Percentiles rank a stretch among this genome's conserved stretches.
phyloP scores from a whole-genome alignment of 2,113 vertebrate species.

The Octodon degus region DNA sequence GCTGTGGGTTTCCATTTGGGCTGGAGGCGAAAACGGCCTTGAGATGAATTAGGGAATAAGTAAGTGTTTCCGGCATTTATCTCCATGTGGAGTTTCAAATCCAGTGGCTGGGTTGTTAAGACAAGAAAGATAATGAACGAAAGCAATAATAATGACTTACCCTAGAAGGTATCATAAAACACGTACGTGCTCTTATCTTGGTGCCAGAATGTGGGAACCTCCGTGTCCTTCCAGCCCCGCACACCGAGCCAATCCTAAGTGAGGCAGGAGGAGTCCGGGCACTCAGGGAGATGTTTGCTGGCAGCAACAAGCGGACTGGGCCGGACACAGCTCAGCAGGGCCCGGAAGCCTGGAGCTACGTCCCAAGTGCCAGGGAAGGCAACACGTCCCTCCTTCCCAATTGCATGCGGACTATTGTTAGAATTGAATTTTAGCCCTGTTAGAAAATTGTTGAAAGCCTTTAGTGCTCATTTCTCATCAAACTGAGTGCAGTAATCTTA shows the following conservation, averaged over 20 bases:
- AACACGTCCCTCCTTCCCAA: conserved; percentile 34
- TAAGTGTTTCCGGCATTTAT: background rate
- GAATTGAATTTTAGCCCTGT: conserved; percentile 77
- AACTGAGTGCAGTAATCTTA: conserved; percentile 77
- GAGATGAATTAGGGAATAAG: background rate
- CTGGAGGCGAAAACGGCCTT: background rate
- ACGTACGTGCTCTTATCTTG: background rate
- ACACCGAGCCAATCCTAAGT: too few species aligned
- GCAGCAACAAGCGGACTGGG: accelerated
- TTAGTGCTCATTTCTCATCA: conserved; percentile 77
- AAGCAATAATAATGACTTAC: background rate
- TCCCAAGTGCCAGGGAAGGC: accelerated
- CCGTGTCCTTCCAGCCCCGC: background rate
- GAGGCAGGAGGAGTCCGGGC: background rate
- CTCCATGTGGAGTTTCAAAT: background rate
- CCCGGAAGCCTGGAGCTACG: accelerated
- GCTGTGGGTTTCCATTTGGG: background rate
- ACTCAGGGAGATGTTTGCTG: accelerated
- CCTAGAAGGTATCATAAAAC: background rate
- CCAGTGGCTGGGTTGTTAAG: background rate
- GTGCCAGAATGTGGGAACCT: background rate
- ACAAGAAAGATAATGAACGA: background rate
- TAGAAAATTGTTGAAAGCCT: conserved; percentile 79
- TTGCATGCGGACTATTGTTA: conserved; percentile 58
- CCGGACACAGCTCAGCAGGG: too few species aligned